A percentile compares a stretch with the other conserved stretches of the same genome.
These are phyloP conservation scores for Cephalopachus bancanus DNA, from an alignment of 2,797 vertebrate species.

Conservation along the genomic window DNA sequence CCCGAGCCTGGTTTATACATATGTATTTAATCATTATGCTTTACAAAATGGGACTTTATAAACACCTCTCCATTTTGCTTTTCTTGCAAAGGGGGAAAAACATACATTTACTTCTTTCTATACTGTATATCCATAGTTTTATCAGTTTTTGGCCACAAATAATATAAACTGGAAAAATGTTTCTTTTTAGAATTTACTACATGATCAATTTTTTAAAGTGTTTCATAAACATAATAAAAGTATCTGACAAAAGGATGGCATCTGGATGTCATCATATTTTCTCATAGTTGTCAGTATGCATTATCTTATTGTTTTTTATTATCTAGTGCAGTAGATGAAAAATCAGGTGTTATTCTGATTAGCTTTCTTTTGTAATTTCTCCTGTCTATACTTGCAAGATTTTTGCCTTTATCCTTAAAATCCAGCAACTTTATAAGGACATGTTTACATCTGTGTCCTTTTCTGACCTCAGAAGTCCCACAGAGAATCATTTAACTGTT, in stretches of 20 bases:
- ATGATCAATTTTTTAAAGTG: not conserved
- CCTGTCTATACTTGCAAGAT: not conserved
- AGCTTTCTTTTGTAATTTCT: not conserved
- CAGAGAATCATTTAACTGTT: not conserved
- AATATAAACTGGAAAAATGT: not conserved
- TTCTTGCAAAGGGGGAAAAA: not conserved
- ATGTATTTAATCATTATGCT: not conserved
- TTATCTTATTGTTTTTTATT: not conserved
- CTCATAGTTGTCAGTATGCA: not conserved
- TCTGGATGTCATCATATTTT: not conserved
- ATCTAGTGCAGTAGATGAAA: not conserved
- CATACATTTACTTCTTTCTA: not conserved
- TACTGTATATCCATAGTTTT: not conserved
- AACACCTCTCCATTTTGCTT: not conserved
- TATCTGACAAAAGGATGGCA: not conserved
- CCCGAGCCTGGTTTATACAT: too few relatives aligned
- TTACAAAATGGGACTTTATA: not conserved
- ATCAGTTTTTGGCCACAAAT: slow-evolving; percentile 8
- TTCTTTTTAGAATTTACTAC: not conserved
- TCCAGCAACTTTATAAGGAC: not conserved
- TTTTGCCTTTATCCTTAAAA: slow-evolving; percentile 1
- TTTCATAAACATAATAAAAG: not conserved
- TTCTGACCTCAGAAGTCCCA: not conserved
- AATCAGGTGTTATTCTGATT: not conserved
- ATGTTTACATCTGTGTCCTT: not conserved